These are phyloP conservation scores for Drosophila eugracilis DNA, from an alignment of 1,140 invertebrate species.

Conservation along the genomic window DNA sequence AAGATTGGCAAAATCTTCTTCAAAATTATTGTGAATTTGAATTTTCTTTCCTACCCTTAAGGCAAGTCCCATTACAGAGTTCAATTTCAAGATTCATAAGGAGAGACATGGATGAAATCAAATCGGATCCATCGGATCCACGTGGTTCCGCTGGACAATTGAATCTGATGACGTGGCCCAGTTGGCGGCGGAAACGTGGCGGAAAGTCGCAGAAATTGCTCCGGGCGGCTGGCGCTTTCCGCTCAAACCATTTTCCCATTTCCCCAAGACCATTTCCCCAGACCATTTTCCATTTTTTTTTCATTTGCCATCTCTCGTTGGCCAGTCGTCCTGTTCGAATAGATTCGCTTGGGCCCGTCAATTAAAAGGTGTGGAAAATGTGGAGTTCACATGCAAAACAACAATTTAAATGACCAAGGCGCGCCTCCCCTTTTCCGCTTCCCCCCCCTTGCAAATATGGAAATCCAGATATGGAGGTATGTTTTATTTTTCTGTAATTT, in stretches of 20 bases:
- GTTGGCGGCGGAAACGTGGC: slow-evolving; percentile 37
- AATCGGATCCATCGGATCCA: slow-evolving; percentile 22
- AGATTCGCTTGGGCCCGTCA: slow-evolving; percentile 47
- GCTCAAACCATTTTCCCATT: slow-evolving; percentile 39
- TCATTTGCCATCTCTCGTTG: slow-evolving; percentile 18
- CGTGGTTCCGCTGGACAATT: slow-evolving; percentile 37
- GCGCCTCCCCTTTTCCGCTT: slow-evolving; percentile 11
- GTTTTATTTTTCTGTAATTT: slow-evolving; percentile 34
- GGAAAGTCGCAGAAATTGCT: slow-evolving; percentile 38
- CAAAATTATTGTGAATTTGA: too few relatives aligned
- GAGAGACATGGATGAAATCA: slow-evolving; percentile 14
- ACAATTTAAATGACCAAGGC: slow-evolving; percentile 67
- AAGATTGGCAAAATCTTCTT: too few relatives aligned
- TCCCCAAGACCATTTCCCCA: slow-evolving; percentile 24
- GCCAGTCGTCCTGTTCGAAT: slow-evolving; percentile 32
- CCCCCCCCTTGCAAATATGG: slow-evolving; percentile 29
- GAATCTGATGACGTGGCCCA: slow-evolving; percentile 25
- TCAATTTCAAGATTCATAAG: neutral
- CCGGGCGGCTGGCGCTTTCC: slow-evolving; percentile 29
- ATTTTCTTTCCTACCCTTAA: neutral
- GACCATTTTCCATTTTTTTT: slow-evolving; percentile 2
- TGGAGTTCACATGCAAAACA: slow-evolving; percentile 69
- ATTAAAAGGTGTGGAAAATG: slow-evolving; percentile 81
- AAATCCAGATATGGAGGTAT: slow-evolving; percentile 48
- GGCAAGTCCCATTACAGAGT: neutral